Evolutionary conservation across 2,113 vertebrate genomes (phyloP).

Genomic region (Engystomops pustulosus): DNA sequence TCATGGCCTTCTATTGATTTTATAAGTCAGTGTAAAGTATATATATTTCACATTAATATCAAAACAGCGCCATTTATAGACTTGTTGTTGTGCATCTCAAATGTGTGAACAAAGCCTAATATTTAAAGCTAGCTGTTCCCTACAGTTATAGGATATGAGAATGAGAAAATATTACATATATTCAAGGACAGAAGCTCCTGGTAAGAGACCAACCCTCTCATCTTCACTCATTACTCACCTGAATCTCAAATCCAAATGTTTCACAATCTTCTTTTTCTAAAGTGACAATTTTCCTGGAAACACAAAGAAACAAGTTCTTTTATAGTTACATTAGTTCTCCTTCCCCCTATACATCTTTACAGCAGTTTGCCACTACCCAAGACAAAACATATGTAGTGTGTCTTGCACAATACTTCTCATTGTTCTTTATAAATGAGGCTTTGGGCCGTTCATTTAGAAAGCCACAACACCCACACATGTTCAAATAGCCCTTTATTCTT

Average conservation of each 20-base stretch:
- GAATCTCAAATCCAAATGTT: slow-evolving; percentile 94
- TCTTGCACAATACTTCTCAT: slow-evolving; percentile 1
- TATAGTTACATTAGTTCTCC: not conserved
- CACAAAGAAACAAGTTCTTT: not conserved
- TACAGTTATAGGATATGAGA: no score
- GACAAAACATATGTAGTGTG: slow-evolving; percentile 33
- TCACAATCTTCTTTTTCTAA: slow-evolving; percentile 88
- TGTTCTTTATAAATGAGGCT: slow-evolving; percentile 38
- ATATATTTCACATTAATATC: no score
- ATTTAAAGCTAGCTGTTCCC: no score
- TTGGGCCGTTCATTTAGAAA: not conserved
- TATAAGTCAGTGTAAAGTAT: no score
- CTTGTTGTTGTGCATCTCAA: no score
- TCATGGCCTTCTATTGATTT: no score
- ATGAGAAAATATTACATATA: no score
- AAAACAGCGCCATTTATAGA: no score
- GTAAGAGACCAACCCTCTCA: no score
- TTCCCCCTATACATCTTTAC: not conserved
- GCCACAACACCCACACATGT: slow-evolving; percentile 19
- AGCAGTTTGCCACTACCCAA: slow-evolving; percentile 23
- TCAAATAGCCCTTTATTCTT: slow-evolving; percentile 18
- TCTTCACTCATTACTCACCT: slow-evolving; percentile 74
- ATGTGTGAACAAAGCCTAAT: no score
- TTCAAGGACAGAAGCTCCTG: no score
- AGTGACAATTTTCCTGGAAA: slow-evolving; percentile 82